Conservation (phyloP, 1,140 invertebrate species). For the Lysiphlebus fabarum region DNA sequence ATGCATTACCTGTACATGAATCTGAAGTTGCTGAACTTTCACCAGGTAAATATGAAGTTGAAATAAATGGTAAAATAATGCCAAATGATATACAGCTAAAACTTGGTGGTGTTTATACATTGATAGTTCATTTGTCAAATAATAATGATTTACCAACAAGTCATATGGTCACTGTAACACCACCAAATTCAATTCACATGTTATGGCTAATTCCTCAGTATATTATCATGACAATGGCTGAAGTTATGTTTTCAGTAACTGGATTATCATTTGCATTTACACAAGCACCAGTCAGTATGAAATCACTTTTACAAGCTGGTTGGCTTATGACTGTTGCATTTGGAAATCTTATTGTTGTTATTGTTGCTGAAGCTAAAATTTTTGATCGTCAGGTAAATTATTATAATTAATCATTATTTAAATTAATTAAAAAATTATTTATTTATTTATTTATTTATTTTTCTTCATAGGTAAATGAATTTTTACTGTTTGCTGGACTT, state of each 20-base stretch:
- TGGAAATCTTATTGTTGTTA: constrained; percentile 87
- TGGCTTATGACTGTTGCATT: constrained; percentile 88
- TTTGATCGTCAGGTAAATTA: constrained; percentile 63
- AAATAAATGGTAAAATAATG: constrained; percentile 34
- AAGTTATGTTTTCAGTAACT: constrained; percentile 88
- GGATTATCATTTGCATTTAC: constrained; percentile 90
- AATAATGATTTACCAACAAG: constrained; percentile 29
- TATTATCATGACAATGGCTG: constrained; percentile 76
- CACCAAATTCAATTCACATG: constrained; percentile 73
- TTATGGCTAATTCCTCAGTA: constrained; percentile 85
- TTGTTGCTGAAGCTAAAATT: constrained; percentile 71
- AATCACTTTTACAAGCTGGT: constrained; percentile 82
- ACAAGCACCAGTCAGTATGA: constrained; percentile 88
- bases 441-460: constrained; percentile 2
- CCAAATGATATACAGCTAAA: constrained; percentile 44
- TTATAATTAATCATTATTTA: constrained; percentile 6
- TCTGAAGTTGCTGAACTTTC: constrained; percentile 46
- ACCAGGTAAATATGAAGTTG: constrained; percentile 45
- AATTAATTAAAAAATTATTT: background rate
- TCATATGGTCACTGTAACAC: constrained; percentile 54
- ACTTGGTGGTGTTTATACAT: constrained; percentile 61
- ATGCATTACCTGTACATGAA: background rate
- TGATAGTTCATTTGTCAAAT: constrained; percentile 49
- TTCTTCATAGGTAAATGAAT: constrained; percentile 72
- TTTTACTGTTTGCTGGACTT: constrained; percentile 82